phyloP scores from a whole-genome alignment of 2,797 vertebrate genomes.

The Eidolon dupreanum region DNA sequence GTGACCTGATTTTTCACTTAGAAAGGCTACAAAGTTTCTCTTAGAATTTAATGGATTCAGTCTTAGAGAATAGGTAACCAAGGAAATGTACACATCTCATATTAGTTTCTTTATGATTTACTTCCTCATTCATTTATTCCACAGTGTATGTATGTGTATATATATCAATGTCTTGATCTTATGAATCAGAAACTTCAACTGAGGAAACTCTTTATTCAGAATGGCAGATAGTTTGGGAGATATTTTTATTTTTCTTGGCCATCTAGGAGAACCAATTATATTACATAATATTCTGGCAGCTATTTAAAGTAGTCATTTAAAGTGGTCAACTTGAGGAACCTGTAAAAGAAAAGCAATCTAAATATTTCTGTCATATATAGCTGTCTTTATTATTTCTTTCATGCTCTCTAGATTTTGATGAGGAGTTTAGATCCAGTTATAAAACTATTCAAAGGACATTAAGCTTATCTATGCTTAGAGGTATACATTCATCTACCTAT shows the following conservation, averaged over 20 bases:
- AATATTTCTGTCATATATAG: neutral
- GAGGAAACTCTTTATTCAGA: neutral
- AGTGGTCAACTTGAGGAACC: neutral
- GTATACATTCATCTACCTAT: neutral
- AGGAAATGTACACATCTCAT: neutral
- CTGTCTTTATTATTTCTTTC: neutral
- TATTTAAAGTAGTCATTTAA: neutral
- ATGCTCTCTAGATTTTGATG: neutral
- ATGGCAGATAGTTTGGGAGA: neutral
- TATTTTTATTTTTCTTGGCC: neutral
- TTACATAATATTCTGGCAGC: neutral
- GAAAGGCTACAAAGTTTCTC: neutral
- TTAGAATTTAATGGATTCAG: neutral
- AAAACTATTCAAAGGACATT: conserved; percentile 1
- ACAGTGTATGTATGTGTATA: neutral
- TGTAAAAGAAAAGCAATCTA: neutral
- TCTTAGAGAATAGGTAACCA: neutral
- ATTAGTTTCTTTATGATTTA: neutral
- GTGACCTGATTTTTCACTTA: neutral
- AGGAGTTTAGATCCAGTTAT: neutral
- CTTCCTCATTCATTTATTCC: neutral
- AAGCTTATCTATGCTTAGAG: neutral
- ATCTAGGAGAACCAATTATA: neutral
- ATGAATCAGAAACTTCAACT: neutral
- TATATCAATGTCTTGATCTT: neutral